phyloP scores from a whole-genome alignment of 2,113 vertebrate genomes.

The Pollimyrus isidori region DNA sequence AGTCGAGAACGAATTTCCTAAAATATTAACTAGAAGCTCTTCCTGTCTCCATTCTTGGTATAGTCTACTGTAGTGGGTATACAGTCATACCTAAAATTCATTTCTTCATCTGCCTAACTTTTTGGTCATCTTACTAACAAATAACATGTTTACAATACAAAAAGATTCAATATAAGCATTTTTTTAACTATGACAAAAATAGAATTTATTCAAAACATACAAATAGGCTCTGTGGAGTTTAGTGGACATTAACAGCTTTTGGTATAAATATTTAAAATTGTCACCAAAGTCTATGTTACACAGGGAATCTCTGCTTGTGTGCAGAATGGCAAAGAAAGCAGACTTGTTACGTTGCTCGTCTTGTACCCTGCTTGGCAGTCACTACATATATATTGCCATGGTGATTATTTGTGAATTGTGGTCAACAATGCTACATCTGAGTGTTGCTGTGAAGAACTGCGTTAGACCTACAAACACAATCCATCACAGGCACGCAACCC shows the following conservation, averaged over 20 bases:
- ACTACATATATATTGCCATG: not conserved
- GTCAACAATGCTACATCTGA: not conserved
- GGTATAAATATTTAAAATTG: not conserved
- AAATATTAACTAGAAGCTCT: not conserved
- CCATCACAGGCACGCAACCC: not conserved
- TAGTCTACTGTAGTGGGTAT: not conserved
- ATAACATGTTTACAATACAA: not conserved
- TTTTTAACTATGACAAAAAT: not conserved
- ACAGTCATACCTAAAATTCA: not conserved
- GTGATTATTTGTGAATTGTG: not conserved
- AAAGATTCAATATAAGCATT: not conserved
- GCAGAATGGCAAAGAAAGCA: not conserved
- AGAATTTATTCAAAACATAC: not conserved
- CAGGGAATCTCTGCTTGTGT: not conserved
- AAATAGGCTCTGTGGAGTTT: not conserved
- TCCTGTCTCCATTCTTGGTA: not conserved
- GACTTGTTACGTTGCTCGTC: not conserved
- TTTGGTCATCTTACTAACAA: not conserved
- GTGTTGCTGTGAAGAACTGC: not conserved
- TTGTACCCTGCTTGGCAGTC: not conserved
- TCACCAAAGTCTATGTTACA: not conserved
- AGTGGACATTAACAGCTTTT: not conserved
- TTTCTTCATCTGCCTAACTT: not conserved
- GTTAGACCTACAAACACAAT: not conserved
- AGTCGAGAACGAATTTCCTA: not conserved